phyloP scores from a whole-genome alignment of 2,888 invertebrate genomes.

The Rotaria socialis region DNA sequence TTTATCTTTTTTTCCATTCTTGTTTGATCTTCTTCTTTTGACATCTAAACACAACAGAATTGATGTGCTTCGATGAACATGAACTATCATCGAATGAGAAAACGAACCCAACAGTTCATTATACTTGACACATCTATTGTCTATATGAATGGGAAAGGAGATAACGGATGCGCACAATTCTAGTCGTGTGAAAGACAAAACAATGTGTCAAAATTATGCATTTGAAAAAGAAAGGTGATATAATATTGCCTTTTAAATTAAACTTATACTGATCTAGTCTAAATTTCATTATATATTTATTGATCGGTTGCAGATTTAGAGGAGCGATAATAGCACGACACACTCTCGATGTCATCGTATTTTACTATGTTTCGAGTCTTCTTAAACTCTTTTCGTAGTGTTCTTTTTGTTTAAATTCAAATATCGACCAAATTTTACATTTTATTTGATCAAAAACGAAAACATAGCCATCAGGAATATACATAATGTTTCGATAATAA shows the following conservation, averaged over 20 bases:
- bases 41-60: constrained; percentile 29
- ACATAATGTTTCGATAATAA: not conserved
- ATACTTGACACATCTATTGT: constrained; percentile 9
- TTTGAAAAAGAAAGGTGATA: not conserved
- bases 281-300: too few relatives aligned
- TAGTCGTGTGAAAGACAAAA: not conserved
- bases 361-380: too few relatives aligned
- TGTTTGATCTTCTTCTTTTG: constrained; percentile 16
- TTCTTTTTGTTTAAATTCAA: too few relatives aligned
- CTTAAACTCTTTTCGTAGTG: too few relatives aligned
- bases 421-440: too few relatives aligned
- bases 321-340: too few relatives aligned
- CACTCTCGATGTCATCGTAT: too few relatives aligned
- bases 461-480: too few relatives aligned
- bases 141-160: not conserved
- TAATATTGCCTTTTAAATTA: not conserved
- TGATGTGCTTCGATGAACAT: constrained; percentile 19
- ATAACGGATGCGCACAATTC: not conserved
- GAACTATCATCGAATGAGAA: not conserved
- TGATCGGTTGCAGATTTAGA: too few relatives aligned
- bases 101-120: not conserved
- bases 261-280: not conserved
- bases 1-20: not conserved
- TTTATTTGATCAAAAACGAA: too few relatives aligned
- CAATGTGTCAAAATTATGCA: not conserved